phyloP scores from a whole-genome alignment of 2,797 vertebrate species.

The Anguilla pacifica region DNA sequence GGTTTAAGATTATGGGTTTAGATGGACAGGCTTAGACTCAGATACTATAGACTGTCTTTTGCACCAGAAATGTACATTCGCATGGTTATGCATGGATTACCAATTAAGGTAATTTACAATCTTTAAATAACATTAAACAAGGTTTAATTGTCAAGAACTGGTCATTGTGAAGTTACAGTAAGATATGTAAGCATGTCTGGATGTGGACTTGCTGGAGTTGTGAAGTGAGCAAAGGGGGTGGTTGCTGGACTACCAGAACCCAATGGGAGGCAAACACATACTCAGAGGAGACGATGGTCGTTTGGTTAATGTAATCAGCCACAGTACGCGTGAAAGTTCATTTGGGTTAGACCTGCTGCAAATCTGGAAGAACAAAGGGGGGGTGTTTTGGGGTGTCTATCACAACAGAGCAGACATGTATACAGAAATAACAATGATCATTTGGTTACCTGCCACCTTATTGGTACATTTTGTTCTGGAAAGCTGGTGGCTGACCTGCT shows the following conservation, averaged over 20 bases:
- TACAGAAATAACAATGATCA: background rate
- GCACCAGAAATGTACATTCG: background rate
- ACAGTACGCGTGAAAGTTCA: background rate
- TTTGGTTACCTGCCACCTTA: background rate
- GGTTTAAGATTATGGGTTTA: background rate
- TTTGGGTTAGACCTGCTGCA: background rate
- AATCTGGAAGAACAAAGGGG: background rate
- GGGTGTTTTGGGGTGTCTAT: too few relatives aligned
- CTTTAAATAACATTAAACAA: background rate
- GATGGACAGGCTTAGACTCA: background rate
- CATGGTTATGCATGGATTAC: background rate
- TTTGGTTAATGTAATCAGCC: background rate
- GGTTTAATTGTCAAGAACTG: background rate
- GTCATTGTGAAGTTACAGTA: constrained; percentile 1
- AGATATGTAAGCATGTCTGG: background rate
- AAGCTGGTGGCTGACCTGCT: background rate
- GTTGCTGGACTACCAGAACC: background rate
- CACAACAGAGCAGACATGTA: background rate
- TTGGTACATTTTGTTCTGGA: background rate
- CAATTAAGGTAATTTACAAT: background rate
- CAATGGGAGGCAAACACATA: background rate
- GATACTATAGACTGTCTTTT: background rate
- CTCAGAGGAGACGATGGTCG: background rate
- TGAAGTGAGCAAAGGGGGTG: background rate
- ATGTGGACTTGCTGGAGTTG: background rate